These are phyloP conservation scores for Drosophila burlai DNA, from an alignment of 1,140 invertebrate genomes.

Conservation along the genomic window DNA sequence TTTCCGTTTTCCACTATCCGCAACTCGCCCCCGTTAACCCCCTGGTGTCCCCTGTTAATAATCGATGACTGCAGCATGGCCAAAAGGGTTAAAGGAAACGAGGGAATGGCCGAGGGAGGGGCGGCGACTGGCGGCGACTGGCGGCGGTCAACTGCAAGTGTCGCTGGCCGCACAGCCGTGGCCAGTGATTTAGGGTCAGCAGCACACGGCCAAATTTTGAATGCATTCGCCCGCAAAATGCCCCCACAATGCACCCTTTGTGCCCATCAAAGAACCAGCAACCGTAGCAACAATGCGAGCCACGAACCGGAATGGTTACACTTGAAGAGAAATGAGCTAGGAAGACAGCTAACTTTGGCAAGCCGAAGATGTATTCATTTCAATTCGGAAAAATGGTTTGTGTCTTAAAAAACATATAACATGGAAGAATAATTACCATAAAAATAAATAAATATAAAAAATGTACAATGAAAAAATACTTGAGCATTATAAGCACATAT, in stretches of 20 bases:
- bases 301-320: constrained; percentile 9
- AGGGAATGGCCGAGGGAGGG: constrained; percentile 10
- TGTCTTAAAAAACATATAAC: too few species aligned
- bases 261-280: constrained; percentile 26
- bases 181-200: constrained; percentile 73
- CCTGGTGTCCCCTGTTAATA: constrained; percentile 50
- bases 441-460: too few species aligned
- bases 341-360: too few species aligned
- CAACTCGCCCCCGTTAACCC: neutral
- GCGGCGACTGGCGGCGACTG: too few species aligned
- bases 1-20: neutral
- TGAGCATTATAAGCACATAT: too few species aligned
- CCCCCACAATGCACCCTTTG: constrained; percentile 27
- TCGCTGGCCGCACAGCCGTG: constrained; percentile 46
- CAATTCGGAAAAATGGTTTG: too few species aligned
- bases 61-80: constrained; percentile 66
- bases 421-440: too few species aligned
- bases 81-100: constrained; percentile 11
- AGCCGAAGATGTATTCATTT: neutral
- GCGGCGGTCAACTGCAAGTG: constrained; percentile 21
- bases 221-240: constrained; percentile 60
- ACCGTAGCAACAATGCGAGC: constrained; percentile 12
- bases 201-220: constrained; percentile 62
- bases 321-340: neutral
- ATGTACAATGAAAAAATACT: too few species aligned